phyloP scores from a whole-genome alignment of 2,888 invertebrate species.

The Ceriagrion tenellum region DNA sequence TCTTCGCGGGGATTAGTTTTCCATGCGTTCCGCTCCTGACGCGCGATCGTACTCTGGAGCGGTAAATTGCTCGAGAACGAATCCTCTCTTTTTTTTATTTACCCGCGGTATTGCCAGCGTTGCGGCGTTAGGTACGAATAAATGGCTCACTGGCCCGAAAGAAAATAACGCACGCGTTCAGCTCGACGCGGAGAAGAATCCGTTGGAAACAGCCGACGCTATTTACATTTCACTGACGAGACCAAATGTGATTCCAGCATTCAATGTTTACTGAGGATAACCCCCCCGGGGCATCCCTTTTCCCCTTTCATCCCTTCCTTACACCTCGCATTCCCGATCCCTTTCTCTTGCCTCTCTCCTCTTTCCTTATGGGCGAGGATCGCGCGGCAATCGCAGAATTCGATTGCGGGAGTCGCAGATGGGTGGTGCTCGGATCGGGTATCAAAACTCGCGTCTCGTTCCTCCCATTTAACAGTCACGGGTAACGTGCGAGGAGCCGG shows the following conservation, averaged over 20 bases:
- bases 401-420: background rate
- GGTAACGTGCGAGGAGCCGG: background rate
- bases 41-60: background rate
- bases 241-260: conserved; percentile 10
- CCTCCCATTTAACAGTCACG: background rate
- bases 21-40: background rate
- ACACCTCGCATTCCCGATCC: no score
- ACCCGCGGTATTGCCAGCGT: background rate
- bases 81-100: background rate
- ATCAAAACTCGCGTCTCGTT: background rate
- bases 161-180: background rate
- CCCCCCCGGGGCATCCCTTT: background rate
- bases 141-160: background rate
- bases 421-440: background rate
- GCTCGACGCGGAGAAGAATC: background rate
- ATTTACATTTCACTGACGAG: conserved; percentile 10
- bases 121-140: background rate
- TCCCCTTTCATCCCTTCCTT: no score
- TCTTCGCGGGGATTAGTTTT: background rate
- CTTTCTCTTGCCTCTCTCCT: no score
- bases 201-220: conserved; percentile 2
- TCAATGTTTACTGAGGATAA: background rate
- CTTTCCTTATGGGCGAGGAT: background rate
- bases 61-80: background rate
- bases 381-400: background rate